Conservation (phyloP, 2,888 invertebrate genomes). For the Periphyllus acericola region DNA sequence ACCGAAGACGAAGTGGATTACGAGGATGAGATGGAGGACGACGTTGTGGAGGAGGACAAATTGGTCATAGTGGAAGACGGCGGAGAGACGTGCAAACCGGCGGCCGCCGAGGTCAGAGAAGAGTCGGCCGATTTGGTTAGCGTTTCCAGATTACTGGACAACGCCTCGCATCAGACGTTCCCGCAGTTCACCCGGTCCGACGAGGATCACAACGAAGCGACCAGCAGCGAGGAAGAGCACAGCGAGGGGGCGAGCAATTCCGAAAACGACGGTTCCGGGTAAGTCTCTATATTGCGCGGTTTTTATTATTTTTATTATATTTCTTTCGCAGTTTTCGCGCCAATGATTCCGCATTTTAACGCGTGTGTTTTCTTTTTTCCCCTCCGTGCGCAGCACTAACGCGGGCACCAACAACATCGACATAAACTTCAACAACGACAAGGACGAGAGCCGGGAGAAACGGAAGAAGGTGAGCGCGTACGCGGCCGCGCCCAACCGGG, state of each 20-base stretch:
- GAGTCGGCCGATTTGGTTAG: slow-evolving; percentile 77
- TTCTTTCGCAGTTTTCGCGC: neutral
- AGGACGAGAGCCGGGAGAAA: slow-evolving; percentile 67
- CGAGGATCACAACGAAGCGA: slow-evolving; percentile 67
- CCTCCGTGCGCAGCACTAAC: slow-evolving; percentile 65
- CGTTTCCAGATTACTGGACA: slow-evolving; percentile 79
- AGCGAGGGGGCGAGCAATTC: slow-evolving; percentile 48
- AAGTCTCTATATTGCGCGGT: slow-evolving; percentile 12
- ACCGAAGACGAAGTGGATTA: slow-evolving; percentile 72
- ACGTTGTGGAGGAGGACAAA: slow-evolving; percentile 66
- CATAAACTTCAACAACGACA: slow-evolving; percentile 52
- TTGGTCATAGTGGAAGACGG: slow-evolving; percentile 65
- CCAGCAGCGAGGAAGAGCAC: slow-evolving; percentile 78
- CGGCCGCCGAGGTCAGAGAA: slow-evolving; percentile 67
- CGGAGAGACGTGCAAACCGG: neutral
- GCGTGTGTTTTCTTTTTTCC: too few species aligned
- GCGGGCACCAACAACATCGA: slow-evolving; percentile 67
- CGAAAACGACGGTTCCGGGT: slow-evolving; percentile 53
- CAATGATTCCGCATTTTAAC: neutral
- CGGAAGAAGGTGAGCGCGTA: slow-evolving; percentile 92
- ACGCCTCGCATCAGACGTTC: slow-evolving; percentile 76
- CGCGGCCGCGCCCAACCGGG: slow-evolving; percentile 92
- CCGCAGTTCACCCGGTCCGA: slow-evolving; percentile 72
- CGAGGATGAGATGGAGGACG: slow-evolving; percentile 77
- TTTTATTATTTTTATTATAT: neutral